A percentile compares a stretch with the other conserved stretches of the same genome.
Evolutionary conservation across 1,140 invertebrate genomes (phyloP).

Genomic region (Platyscapa corneri): DNA sequence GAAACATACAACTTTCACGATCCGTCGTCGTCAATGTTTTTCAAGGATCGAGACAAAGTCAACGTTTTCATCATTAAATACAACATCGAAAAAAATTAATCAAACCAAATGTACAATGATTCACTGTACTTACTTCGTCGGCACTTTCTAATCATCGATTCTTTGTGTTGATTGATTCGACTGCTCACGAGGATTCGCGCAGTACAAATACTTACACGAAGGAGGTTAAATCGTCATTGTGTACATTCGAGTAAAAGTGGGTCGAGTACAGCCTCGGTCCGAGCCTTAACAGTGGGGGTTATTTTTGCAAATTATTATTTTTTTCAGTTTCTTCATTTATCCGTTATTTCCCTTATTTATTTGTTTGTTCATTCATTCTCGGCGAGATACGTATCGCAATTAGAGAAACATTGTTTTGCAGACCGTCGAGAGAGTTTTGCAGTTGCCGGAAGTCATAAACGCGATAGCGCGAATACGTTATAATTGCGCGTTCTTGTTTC

Average conservation of each 20-base stretch:
- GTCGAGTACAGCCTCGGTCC: conserved; percentile 3
- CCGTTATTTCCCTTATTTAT: neutral
- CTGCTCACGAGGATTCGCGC: neutral
- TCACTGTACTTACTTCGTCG: neutral
- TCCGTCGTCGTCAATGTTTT: neutral
- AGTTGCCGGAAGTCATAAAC: neutral
- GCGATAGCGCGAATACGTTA: neutral
- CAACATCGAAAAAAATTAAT: neutral
- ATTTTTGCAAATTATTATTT: conserved; percentile 6
- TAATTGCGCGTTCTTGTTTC: neutral
- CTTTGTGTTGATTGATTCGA: neutral
- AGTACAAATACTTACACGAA: neutral
- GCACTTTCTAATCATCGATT: conserved; percentile 13
- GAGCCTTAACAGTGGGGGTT: conserved; percentile 8
- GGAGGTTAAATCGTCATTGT: neutral
- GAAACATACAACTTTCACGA: neutral
- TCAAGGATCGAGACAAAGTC: neutral
- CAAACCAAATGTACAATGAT: neutral
- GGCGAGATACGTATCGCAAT: conserved; percentile 27
- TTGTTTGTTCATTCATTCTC: neutral
- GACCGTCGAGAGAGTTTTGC: neutral
- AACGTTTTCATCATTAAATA: neutral
- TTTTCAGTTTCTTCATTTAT: neutral
- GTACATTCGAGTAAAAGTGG: conserved; percentile 27
- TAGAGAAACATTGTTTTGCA: conserved; percentile 36